Evolutionary conservation across 2,113 vertebrate species (phyloP).

Genomic region (Toxostoma redivivum): DNA sequence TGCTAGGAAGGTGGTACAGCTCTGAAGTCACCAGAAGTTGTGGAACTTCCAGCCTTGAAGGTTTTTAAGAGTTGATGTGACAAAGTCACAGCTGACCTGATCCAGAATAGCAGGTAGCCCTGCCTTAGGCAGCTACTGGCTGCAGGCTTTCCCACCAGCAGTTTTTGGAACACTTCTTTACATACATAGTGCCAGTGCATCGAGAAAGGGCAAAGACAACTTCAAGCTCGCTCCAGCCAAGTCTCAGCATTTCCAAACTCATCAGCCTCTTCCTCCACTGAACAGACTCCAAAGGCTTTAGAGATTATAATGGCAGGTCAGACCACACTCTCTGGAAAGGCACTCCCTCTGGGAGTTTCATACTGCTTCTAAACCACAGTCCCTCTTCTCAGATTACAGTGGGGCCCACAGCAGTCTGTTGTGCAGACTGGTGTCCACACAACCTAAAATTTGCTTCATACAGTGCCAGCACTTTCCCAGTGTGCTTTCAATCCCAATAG

Average conservation of each 20-base stretch:
- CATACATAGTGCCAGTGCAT: accelerated
- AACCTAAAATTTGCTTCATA: background rate
- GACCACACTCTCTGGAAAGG: background rate
- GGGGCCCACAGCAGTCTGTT: background rate
- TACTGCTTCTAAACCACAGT: background rate
- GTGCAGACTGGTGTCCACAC: background rate
- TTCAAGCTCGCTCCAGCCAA: background rate
- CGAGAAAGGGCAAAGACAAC: background rate
- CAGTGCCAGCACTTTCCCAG: accelerated
- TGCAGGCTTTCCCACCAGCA: background rate
- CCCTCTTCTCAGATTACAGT: background rate
- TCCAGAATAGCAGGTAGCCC: background rate
- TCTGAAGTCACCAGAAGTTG: background rate
- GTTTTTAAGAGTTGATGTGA: background rate
- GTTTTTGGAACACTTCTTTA: background rate
- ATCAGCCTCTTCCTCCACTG: background rate
- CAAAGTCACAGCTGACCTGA: background rate
- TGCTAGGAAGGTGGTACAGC: background rate
- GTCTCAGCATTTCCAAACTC: background rate
- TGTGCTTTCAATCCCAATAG: accelerated
- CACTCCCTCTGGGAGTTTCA: background rate
- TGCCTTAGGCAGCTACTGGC: background rate
- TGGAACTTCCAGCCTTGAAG: background rate
- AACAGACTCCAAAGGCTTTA: background rate
- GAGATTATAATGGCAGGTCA: background rate